A percentile compares a stretch with the other conserved stretches of the same genome.
These are phyloP conservation scores for Drosophila mettleri DNA, from an alignment of 2,888 invertebrate genomes.

Conservation along the genomic window DNA sequence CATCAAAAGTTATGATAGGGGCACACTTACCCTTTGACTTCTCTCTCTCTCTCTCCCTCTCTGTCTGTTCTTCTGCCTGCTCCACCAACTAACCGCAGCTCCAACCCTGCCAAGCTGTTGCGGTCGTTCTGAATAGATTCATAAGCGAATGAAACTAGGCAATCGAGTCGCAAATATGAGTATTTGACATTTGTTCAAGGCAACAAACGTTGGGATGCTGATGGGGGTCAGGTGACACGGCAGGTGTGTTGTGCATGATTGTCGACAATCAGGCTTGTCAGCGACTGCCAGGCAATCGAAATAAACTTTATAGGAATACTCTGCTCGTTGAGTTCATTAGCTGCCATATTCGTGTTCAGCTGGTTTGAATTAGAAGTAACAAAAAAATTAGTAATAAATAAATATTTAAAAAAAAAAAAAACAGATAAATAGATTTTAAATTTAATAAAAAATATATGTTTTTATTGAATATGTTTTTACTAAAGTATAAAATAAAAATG, in stretches of 20 bases:
- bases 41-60: background rate
- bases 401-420: too few species aligned
- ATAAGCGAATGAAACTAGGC: slow-evolving; percentile 47
- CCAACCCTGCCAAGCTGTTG: slow-evolving; percentile 19
- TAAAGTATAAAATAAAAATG: too few species aligned
- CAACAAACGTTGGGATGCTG: background rate
- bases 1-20: slow-evolving; percentile 69
- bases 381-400: too few species aligned
- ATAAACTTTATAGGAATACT: background rate
- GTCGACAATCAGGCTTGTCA: slow-evolving; percentile 4
- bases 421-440: too few species aligned
- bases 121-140: slow-evolving; percentile 45
- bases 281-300: slow-evolving; percentile 1
- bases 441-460: too few species aligned
- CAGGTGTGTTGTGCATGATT: background rate
- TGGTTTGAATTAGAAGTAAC: too few species aligned
- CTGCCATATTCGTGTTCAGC: background rate
- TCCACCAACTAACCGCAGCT: background rate
- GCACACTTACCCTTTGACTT: slow-evolving; percentile 4
- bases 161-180: slow-evolving; percentile 13
- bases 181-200: slow-evolving; percentile 33
- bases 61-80: background rate
- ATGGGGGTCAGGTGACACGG: background rate
- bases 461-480: too few species aligned
- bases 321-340: background rate